A percentile compares a stretch with the other conserved stretches of the same genome.
Conservation (phyloP, 1,140 invertebrate species). For the Eriosoma lanigerum region DNA sequence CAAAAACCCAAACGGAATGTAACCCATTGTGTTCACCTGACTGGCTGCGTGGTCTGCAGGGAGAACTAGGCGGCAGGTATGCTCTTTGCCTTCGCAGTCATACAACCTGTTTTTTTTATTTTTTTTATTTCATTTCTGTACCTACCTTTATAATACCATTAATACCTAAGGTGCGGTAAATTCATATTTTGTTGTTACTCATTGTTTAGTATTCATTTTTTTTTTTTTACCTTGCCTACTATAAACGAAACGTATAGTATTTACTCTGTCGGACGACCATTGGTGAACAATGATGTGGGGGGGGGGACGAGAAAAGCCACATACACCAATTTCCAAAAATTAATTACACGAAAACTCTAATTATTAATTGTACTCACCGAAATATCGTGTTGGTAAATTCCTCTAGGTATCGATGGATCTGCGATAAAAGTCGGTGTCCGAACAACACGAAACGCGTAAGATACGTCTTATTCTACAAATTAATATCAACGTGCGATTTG, state of each 20-base stretch:
- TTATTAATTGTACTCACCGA: background rate
- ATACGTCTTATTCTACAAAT: too few relatives aligned
- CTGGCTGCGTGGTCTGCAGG: background rate
- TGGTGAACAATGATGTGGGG: too few relatives aligned
- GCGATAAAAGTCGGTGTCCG: background rate
- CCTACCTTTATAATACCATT: background rate
- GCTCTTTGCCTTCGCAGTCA: background rate
- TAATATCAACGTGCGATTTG: background rate
- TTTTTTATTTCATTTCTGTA: too few relatives aligned
- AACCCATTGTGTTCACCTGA: constrained; percentile 33
- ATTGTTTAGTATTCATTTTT: background rate
- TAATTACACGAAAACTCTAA: too few relatives aligned
- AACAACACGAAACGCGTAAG: background rate
- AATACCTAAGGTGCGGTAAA: background rate
- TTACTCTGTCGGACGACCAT: too few relatives aligned
- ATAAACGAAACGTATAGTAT: too few relatives aligned
- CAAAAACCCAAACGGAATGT: constrained; percentile 29
- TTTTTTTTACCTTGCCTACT: too few relatives aligned
- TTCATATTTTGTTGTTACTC: constrained; percentile 8
- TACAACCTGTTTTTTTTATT: constrained; percentile 15
- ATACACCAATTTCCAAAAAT: too few relatives aligned
- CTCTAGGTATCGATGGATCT: background rate
- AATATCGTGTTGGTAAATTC: background rate
- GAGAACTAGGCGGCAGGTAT: background rate
- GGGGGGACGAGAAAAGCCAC: too few relatives aligned